These are phyloP conservation scores for Enteromius treurensis DNA, from an alignment of 2,797 vertebrate genomes.

Conservation along the genomic window DNA sequence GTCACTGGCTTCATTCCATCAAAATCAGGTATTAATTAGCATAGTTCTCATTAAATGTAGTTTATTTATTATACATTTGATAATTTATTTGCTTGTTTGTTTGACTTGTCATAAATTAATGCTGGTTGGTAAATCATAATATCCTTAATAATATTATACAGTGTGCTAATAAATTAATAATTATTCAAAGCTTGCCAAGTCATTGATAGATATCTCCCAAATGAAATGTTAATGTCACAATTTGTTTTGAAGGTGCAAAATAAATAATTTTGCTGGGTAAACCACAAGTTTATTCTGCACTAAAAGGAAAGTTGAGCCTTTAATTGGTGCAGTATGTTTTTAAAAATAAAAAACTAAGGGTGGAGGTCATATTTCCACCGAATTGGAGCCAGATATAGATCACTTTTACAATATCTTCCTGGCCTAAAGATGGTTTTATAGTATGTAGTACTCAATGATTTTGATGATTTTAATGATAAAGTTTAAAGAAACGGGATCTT, in stretches of 20 bases:
- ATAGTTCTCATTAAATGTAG: background rate
- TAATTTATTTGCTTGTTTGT: background rate
- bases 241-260: background rate
- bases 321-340: background rate
- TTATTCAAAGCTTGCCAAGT: background rate
- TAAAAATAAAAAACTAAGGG: constrained; percentile 7
- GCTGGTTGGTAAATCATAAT: background rate
- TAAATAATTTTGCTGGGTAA: background rate
- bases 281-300: background rate
- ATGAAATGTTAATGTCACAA: background rate
- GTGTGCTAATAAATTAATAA: background rate
- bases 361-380: constrained; percentile 28
- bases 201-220: background rate
- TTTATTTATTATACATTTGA: background rate
- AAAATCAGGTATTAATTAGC: constrained; percentile 13
- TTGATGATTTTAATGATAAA: background rate
- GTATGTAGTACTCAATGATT: background rate
- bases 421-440: background rate
- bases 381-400: constrained; percentile 22
- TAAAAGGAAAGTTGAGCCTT: background rate
- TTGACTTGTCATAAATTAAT: background rate
- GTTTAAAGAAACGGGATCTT: background rate
- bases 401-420: constrained; percentile 42
- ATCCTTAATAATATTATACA: background rate
- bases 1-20: background rate